Evolutionary conservation across 2,113 vertebrate species (phyloP).

Genomic region (Tauraco erythrolophus): DNA sequence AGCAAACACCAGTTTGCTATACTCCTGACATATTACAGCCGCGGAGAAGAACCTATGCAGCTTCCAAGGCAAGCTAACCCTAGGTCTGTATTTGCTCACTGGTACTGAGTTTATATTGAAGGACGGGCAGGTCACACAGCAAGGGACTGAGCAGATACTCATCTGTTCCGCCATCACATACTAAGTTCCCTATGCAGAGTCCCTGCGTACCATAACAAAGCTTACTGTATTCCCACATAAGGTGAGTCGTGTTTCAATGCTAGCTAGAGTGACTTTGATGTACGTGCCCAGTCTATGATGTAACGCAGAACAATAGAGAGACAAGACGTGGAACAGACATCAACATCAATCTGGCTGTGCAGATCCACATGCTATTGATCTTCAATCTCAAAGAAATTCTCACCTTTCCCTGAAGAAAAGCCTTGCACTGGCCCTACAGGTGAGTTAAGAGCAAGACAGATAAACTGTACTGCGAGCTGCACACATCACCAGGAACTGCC

Average conservation of each 20-base stretch:
- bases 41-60: background rate
- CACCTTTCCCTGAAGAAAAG: background rate
- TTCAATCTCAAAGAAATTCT: background rate
- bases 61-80: background rate
- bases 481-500: background rate
- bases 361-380: background rate
- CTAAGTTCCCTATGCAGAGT: background rate
- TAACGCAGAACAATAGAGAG: background rate
- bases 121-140: background rate
- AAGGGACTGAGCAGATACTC: rapidly evolving
- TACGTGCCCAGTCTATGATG: rapidly evolving
- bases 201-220: background rate
- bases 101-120: background rate
- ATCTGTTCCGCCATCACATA: background rate
- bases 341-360: background rate
- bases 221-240: rapidly evolving
- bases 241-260: background rate
- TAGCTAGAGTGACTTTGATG: background rate
- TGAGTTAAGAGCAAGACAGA: background rate
- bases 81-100: background rate
- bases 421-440: background rate
- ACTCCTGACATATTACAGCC: background rate
- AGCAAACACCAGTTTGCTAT: background rate
- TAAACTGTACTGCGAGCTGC: background rate
- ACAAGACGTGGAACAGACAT: background rate